These are phyloP conservation scores for Tenthredo livida DNA, from an alignment of 2,888 invertebrate species.

Conservation along the genomic window DNA sequence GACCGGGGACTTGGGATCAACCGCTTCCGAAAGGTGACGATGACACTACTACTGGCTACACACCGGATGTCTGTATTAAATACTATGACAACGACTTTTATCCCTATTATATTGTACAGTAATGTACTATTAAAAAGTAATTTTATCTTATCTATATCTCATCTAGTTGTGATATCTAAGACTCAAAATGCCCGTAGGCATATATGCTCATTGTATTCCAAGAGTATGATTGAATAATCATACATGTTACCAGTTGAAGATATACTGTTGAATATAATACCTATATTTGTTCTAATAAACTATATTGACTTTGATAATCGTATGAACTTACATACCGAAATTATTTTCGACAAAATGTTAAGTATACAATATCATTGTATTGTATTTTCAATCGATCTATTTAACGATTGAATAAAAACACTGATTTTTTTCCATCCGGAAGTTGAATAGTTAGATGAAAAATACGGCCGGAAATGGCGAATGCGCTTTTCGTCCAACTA, in stretches of 20 bases:
- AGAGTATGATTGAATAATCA: background rate
- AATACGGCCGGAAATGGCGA: background rate
- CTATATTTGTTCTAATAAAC: background rate
- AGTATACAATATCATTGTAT: background rate
- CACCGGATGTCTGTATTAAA: background rate
- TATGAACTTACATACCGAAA: background rate
- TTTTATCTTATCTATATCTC: background rate
- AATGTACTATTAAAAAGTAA: background rate
- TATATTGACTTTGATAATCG: background rate
- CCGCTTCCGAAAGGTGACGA: background rate
- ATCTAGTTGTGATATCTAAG: background rate
- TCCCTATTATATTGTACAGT: constrained; percentile 31
- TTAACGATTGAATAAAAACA: background rate
- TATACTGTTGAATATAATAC: background rate
- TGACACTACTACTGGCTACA: constrained; percentile 6
- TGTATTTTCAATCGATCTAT: background rate
- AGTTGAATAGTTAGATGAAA: background rate
- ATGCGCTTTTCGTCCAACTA: background rate
- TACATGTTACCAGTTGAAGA: background rate
- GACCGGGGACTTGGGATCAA: background rate
- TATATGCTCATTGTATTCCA: background rate
- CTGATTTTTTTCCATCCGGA: background rate
- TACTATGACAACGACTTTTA: constrained; percentile 28
- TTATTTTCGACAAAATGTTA: background rate
- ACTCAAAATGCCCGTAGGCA: background rate